Conservation (phyloP, 2,888 invertebrate genomes). For the Ectemnius lituratus region DNA sequence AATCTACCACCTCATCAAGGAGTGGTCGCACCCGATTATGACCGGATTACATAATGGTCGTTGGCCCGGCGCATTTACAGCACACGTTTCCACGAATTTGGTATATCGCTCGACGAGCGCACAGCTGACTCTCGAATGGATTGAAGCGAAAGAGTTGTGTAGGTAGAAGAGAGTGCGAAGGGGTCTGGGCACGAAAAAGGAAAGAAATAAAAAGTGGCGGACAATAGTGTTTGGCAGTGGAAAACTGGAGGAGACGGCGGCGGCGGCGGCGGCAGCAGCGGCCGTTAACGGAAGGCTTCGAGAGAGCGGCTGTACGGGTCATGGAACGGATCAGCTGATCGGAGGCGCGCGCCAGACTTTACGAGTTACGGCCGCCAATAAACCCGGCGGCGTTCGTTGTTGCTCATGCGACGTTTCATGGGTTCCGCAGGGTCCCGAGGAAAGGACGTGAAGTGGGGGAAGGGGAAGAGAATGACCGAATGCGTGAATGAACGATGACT, state of each 20-base stretch:
- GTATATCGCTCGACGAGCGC: not conserved
- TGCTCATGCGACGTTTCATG: conserved; percentile 73
- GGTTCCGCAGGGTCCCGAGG: conserved; percentile 62
- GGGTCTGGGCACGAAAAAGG: not conserved
- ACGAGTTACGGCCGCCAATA: conserved; percentile 78
- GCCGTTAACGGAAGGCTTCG: conserved; percentile 51
- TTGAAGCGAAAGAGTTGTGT: not conserved
- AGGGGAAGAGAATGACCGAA: conserved; percentile 61
- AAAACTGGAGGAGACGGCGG: conserved; percentile 13
- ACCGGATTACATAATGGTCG: conserved; percentile 13
- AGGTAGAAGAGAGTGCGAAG: not conserved
- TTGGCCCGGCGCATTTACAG: not conserved
- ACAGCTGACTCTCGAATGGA: not conserved
- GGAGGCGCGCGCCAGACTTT: conserved; percentile 77
- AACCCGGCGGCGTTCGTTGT: conserved; percentile 75
- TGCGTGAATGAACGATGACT: conserved; percentile 69
- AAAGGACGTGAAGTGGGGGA: conserved; percentile 55
- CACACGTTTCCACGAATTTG: not conserved
- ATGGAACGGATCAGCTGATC: conserved; percentile 78
- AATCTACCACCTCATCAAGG: not conserved
- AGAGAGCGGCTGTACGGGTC: conserved; percentile 68
- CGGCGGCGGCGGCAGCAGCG: conserved; percentile 39
- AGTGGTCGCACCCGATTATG: conserved; percentile 3
- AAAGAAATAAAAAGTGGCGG: not conserved
- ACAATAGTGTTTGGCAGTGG: not conserved